phyloP scores from a whole-genome alignment of 1,140 invertebrate species.

The Sipha flava region DNA sequence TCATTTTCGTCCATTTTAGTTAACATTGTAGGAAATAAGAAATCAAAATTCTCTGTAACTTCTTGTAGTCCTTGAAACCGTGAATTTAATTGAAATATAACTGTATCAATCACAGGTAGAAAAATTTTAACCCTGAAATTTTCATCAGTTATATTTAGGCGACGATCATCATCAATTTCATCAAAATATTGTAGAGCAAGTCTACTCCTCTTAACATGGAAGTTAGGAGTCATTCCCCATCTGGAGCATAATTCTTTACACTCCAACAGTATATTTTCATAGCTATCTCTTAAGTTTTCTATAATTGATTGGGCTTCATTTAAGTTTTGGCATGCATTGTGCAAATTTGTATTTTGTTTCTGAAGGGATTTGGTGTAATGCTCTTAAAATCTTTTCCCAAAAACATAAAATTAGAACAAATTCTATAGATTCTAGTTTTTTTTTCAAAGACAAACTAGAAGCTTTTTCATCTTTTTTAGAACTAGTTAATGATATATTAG shows the following conservation, averaged over 20 bases:
- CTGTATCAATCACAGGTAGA: neutral
- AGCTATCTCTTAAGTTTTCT: neutral
- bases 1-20: neutral
- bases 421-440: neutral
- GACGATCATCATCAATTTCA: neutral
- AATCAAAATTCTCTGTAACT: neutral
- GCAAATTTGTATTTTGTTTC: neutral
- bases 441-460: neutral
- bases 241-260: neutral
- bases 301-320: neutral
- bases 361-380: neutral
- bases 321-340: neutral
- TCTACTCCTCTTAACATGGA: neutral
- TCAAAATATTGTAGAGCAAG: neutral
- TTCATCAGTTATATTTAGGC: neutral
- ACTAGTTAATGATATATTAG: neutral
- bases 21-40: neutral
- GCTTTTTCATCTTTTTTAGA: neutral
- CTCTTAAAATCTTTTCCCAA: neutral
- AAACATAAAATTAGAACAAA: neutral
- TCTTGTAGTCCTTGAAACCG: neutral
- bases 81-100: neutral
- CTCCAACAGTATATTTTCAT: neutral
- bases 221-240: neutral
- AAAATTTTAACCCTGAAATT: neutral